These are phyloP conservation scores for Nymphalis urticae DNA, from an alignment of 2,888 invertebrate species.

Conservation along the genomic window DNA sequence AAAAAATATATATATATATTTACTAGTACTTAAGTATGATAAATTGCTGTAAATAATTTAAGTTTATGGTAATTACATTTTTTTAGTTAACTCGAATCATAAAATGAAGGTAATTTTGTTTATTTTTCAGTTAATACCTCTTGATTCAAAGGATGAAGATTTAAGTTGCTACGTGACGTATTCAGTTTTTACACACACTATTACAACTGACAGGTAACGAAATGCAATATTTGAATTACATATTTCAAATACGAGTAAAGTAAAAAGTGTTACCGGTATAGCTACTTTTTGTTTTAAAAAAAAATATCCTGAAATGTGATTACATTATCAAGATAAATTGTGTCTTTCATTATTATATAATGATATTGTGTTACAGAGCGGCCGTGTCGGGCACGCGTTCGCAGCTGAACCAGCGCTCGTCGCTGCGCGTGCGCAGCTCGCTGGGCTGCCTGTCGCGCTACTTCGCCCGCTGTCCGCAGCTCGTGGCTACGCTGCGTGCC, in stretches of 20 bases:
- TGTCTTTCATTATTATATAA: too few relatives aligned
- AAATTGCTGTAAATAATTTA: too few relatives aligned
- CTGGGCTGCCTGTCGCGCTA: slow-evolving; percentile 68
- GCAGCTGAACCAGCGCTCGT: slow-evolving; percentile 74
- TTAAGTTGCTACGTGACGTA: slow-evolving; percentile 63
- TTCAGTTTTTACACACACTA: slow-evolving; percentile 69
- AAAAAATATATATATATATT: too few relatives aligned
- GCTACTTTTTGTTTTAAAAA: too few relatives aligned
- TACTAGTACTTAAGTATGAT: too few relatives aligned
- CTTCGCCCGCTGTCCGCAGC: slow-evolving; percentile 70
- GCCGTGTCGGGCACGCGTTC: slow-evolving; percentile 41
- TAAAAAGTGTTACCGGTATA: background rate
- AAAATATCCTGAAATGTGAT: too few relatives aligned
- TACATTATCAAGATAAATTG: too few relatives aligned
- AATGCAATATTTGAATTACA: background rate
- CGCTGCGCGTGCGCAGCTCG: slow-evolving; percentile 70
- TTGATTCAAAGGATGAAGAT: slow-evolving; percentile 49
- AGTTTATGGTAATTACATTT: too few relatives aligned
- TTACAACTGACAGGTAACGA: slow-evolving; percentile 69
- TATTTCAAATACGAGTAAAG: background rate
- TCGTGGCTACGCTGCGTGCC: slow-evolving; percentile 68
- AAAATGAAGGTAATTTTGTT: background rate
- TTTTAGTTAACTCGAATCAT: too few relatives aligned
- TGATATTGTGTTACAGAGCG: slow-evolving; percentile 27
- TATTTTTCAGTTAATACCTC: slow-evolving; percentile 60